Base-by-base conservation (phyloP, 2,113 vertebrate genomes). In the Channa maculata region DNA sequence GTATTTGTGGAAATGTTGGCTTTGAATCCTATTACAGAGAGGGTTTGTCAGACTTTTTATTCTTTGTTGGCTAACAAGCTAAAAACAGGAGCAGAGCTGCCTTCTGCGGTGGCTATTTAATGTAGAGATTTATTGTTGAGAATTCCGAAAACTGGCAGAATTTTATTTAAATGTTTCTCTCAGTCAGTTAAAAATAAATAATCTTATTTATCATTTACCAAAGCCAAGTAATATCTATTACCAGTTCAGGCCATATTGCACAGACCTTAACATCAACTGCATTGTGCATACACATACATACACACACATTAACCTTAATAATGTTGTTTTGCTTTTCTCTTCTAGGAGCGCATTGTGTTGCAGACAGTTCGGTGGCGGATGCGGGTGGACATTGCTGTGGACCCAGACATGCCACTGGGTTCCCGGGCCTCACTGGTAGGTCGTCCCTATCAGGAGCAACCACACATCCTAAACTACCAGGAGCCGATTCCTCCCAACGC, bases 301-400 rank as follows among this genome's bases (percentile, higher is more conserved):
- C 38, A 43, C 13, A n/a, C n/a, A n/a, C 2, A 36, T 55, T 2
- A 0, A 55, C 34, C 44, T 46, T 15, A 10, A 41, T 14, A 34
- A 76, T 39, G 6, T 12, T 0, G 7, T 11, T 41, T 11, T 9
- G 34, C 53, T 74, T 9, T 61, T 12, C 45, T 69, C 54, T 44
- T 75, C 1, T 65, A 93, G 93, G 98, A 99, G 90, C 97, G 97
- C 74, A 98, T 99, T 73, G 95, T 99, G 76, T 84, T 99, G 87
- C 98, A 99, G 93, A 99, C 98, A 8, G 97, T 99, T 75, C 96
- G 97, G 88, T 99, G 98, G 98, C 95, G 97, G 77, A 99, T 99
- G 98, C 94, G 96, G 57, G 97, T 99, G 84, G 97, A 99, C 92
- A 99, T 99, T 38, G 94, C 96, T 3, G 96, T 99, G 14, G 97